phyloP scores from a whole-genome alignment of 2,888 invertebrate species.

The Meteorus colon region DNA sequence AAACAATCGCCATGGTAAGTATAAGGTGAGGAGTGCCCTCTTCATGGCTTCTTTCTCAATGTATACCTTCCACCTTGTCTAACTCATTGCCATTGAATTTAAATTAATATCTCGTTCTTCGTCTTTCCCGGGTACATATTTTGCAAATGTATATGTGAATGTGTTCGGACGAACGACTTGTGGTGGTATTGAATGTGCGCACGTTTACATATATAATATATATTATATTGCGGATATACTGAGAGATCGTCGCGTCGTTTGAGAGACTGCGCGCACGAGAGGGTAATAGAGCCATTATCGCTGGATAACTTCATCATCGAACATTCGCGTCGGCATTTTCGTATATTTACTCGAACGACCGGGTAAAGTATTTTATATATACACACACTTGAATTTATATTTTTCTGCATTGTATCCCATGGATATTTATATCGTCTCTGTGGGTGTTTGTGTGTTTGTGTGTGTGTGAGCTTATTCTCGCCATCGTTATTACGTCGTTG shows the following conservation, averaged over 20 bases:
- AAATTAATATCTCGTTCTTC: slow-evolving; percentile 17
- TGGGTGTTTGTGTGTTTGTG: neutral
- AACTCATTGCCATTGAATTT: slow-evolving; percentile 21
- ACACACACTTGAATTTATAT: slow-evolving; percentile 25
- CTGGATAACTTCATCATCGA: slow-evolving; percentile 73
- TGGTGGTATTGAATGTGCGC: neutral
- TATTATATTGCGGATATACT: slow-evolving; percentile 33
- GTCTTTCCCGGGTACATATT: slow-evolving; percentile 10
- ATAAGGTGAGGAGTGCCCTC: slow-evolving; percentile 67
- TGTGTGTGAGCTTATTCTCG: neutral
- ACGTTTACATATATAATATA: neutral
- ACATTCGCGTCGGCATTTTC: slow-evolving; percentile 61
- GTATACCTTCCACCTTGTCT: slow-evolving; percentile 27
- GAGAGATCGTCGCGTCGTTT: slow-evolving; percentile 17
- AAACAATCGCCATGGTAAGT: slow-evolving; percentile 73
- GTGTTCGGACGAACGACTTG: neutral
- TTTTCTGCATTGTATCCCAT: neutral
- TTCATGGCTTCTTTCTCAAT: slow-evolving; percentile 47
- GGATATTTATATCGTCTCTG: neutral
- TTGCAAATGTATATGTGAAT: neutral
- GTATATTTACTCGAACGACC: slow-evolving; percentile 45
- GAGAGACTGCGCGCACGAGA: slow-evolving; percentile 36
- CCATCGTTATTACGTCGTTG: slow-evolving; percentile 27
- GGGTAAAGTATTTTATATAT: slow-evolving; percentile 9
- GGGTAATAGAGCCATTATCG: slow-evolving; percentile 73